Evolutionary conservation across 1,140 invertebrate species (phyloP), one percentile per base, ranked within the genome.

Genomic region (Eubasilissa regina): DNA sequence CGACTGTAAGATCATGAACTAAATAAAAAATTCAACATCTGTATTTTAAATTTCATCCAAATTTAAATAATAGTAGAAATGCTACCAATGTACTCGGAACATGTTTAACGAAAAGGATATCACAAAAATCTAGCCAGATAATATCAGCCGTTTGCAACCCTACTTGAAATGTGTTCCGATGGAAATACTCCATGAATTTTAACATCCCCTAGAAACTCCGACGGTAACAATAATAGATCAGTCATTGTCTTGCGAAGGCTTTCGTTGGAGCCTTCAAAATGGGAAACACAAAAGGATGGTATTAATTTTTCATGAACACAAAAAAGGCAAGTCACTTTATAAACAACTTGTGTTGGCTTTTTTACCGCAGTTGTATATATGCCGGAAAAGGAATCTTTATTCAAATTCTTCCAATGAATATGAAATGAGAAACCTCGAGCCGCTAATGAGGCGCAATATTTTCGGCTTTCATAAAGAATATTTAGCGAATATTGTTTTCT

Each of bases 361-460:
- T 68, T 68, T 45, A n/a, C 64, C 44, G 47, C 64, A 68, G 45
- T 17, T 68, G 64, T 68, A 47, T 13, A 47, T 68, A 45, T 68
- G 15, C 44, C 35, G 64, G 44, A 68, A 55, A 47, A 73, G 6
- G 68, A 53, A 53, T 73, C 68, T 73, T 48, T 73, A 73, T 73
- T 73, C 48, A 73, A 73, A 73, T 73, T 73, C 53, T 73, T 51
- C 25, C 51, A 51, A 73, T 73, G 68, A 73, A 73, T 73, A 73
- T 73, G 19, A 73, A 73, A 73, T 55, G 48, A 73, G 48, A 25
- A 35, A 7, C 19, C 15, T 60, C 17, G 1, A n/a, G n/a, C 6
- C 43, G 43, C 48, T 73, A 73, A 73, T 55, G 68, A 73, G 68
- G 15, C 43, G 47, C 1, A 64, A 64, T 44, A 1, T n/a, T 35